A percentile compares a stretch with the other conserved stretches of the same genome.
Conservation (phyloP, 2,888 invertebrate genomes). For the Linnaemya vulpina region DNA sequence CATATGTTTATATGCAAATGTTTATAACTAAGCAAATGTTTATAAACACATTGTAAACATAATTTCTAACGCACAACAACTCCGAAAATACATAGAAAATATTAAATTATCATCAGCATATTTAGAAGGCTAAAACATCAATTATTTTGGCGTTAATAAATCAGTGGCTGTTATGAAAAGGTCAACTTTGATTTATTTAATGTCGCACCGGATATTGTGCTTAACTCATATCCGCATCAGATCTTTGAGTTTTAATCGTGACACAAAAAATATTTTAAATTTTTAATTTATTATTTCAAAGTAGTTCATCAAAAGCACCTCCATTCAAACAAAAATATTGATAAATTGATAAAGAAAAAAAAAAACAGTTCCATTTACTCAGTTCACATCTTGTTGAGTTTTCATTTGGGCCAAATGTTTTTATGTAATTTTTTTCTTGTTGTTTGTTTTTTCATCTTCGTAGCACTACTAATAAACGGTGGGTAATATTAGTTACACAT, state of each 20-base stretch:
- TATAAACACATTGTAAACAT: too few species aligned
- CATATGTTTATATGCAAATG: too few species aligned
- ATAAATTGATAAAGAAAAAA: slow-evolving; percentile 59
- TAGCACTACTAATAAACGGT: background rate
- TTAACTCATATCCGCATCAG: slow-evolving; percentile 36
- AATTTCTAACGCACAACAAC: too few species aligned
- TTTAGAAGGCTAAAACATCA: background rate
- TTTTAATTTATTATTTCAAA: slow-evolving; percentile 32
- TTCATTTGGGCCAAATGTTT: slow-evolving; percentile 64
- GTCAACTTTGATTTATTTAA: background rate
- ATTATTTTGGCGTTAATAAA: background rate
- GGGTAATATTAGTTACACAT: background rate
- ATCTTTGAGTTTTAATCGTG: slow-evolving; percentile 3
- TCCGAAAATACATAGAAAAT: too few species aligned
- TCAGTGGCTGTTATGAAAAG: background rate
- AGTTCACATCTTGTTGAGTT: slow-evolving; percentile 48
- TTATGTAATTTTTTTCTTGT: background rate
- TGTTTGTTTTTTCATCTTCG: slow-evolving; percentile 9
- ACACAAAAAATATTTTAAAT: slow-evolving; percentile 2
- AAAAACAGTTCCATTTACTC: slow-evolving; percentile 50
- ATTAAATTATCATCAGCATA: too few species aligned
- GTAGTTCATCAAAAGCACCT: slow-evolving; percentile 35
- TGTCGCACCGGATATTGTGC: slow-evolving; percentile 27
- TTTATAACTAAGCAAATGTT: too few species aligned
- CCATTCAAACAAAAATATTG: slow-evolving; percentile 40